Base-by-base conservation (phyloP, 1,140 invertebrate genomes). In the Solenopsis invicta region DNA sequence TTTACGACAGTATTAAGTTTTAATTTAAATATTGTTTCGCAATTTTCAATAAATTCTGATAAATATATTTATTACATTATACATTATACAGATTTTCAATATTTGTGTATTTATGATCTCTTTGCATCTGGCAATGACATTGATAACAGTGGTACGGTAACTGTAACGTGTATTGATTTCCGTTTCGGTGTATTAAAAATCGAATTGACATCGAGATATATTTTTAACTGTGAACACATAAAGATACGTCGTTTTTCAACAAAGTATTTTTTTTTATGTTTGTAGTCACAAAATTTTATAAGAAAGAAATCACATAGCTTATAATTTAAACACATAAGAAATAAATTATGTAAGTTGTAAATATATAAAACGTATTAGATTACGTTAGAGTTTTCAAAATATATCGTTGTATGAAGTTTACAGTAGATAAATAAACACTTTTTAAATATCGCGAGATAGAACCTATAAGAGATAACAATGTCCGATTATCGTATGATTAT, bases 401-500 rank as follows among this genome's bases (percentile, higher is more conserved):
- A 59, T 41, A 66, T 69, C 0, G 6, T 1, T 24, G 6, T 64
- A 21, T 24, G 48, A 45, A 12, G 16, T 66, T 21, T 48, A 50
- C 6, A 48, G 2, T 48, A 69, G 5, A 48, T 16, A 41, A 50
- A 6, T 21, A 48, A 69, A 69, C 13, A n/a, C n/a, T 18, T 72
- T 52, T 52, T 72, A 29, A 41, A 29, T 41, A 69, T 52, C 13
- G 18, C 18, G 24, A 67, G 24, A 77, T 37, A 24, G 21, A 61
- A 3, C 1, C 13, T 2, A 4, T 3, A 4, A 67, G 18, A 48
- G 41, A 82, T 82, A 59, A 21, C 13, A 48, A 12, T 10, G 10
- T 82, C 29, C 41, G 21, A 74, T 82, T 48, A 48, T 50, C 52
- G 5, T n/a, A 29, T 52, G 24, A 72, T 72, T 34, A 52, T 52